A percentile compares a stretch with the other conserved stretches of the same genome.
Evolutionary conservation across 2,888 invertebrate species (phyloP).

Genomic region (Liodrosophila aerea): DNA sequence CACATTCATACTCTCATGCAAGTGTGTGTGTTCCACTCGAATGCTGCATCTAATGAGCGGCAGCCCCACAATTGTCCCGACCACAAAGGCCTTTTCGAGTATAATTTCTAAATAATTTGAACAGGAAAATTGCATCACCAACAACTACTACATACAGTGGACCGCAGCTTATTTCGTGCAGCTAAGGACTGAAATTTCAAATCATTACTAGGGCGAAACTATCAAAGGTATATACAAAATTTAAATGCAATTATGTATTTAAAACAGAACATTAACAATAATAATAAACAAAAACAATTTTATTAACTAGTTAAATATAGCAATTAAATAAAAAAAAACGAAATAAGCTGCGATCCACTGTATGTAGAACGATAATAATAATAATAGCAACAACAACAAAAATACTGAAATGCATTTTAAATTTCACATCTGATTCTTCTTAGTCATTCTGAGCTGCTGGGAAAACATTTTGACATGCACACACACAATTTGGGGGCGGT

Average conservation of each 20-base stretch:
- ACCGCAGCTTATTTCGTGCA: too few relatives aligned
- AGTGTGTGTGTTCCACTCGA: slow-evolving; percentile 51
- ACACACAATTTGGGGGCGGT: slow-evolving; percentile 15
- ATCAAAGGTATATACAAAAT: too few relatives aligned
- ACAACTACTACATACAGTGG: too few relatives aligned
- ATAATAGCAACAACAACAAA: slow-evolving; percentile 13
- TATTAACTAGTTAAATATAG: too few relatives aligned
- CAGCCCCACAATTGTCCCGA: slow-evolving; percentile 4
- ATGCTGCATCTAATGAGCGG: slow-evolving; percentile 47
- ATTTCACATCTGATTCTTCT: slow-evolving; percentile 18
- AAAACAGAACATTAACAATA: slow-evolving; percentile 14
- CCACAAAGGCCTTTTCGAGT: slow-evolving; percentile 38
- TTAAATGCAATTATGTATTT: too few relatives aligned
- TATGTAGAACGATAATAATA: slow-evolving; percentile 20
- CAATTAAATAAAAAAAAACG: too few relatives aligned
- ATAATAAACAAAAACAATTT: too few relatives aligned
- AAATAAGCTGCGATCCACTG: too few relatives aligned
- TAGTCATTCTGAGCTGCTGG: slow-evolving; percentile 38
- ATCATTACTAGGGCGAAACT: too few relatives aligned
- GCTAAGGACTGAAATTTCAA: too few relatives aligned
- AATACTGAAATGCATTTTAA: slow-evolving; percentile 9
- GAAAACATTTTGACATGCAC: slow-evolving; percentile 28
- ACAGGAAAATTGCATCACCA: slow-evolving; percentile 58
- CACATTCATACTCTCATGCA: too few relatives aligned
- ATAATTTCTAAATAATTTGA: slow-evolving; percentile 54